phyloP scores from a whole-genome alignment of 1,140 invertebrate genomes.

The Anagrus nilaparvatae region DNA sequence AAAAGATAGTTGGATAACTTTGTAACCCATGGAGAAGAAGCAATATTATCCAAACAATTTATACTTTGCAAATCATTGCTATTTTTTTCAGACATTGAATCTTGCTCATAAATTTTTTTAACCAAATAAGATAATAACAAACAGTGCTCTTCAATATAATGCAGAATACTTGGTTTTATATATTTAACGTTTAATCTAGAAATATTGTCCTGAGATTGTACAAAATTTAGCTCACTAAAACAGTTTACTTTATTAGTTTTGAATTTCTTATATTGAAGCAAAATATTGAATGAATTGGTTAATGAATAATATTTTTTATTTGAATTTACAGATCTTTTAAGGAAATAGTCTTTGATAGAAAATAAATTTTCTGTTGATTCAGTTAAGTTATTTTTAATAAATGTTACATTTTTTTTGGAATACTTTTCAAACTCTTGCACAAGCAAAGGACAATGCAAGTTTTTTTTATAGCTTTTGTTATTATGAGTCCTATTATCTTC shows the following conservation, averaged over 20 bases:
- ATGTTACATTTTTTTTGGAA: conserved; percentile 9
- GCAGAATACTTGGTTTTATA: conserved; percentile 36
- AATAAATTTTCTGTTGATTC: conserved; percentile 8
- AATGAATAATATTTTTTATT: conserved; percentile 7
- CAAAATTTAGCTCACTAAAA: conserved; percentile 1
- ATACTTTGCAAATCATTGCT: conserved; percentile 29
- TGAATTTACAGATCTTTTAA: conserved; percentile 3
- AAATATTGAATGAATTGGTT: conserved; percentile 8
- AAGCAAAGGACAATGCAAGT: conserved; percentile 20
- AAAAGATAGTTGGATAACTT: conserved; percentile 35
- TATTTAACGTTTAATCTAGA: too few species aligned
- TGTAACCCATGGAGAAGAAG: conserved; percentile 34
- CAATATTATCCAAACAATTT: conserved; percentile 36
- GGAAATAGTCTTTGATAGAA: conserved; percentile 15
- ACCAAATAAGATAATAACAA: conserved; percentile 47
- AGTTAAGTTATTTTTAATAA: conserved; percentile 1
- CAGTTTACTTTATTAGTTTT: background rate
- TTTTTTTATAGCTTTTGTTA: conserved; percentile 4
- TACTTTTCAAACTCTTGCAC: conserved; percentile 20
- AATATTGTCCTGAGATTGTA: conserved; percentile 14
- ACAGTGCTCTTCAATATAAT: conserved; percentile 47
- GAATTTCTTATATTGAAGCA: conserved; percentile 7
- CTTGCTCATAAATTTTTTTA: conserved; percentile 38
- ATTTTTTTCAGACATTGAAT: conserved; percentile 25
- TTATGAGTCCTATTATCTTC: background rate